Base-by-base conservation (phyloP, 2,113 vertebrate species). In the Oceanites oceanicus region DNA sequence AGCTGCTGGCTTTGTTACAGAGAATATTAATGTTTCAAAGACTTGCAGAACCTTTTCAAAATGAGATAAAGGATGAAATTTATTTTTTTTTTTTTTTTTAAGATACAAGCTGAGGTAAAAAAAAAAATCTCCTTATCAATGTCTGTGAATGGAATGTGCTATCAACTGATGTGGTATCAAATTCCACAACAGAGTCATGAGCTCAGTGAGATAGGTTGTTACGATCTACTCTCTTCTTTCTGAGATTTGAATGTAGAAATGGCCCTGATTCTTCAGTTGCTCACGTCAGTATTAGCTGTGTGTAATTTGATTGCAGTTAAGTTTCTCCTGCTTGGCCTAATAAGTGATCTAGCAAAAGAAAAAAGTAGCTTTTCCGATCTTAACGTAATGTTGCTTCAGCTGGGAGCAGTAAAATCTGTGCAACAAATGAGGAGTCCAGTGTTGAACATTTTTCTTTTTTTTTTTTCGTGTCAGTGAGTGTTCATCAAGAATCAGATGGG, bases 1-100 rank as follows among this genome's bases (percentile, higher is more conserved):
- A 98, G 98, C 98, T 98, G 98, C 95, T 97, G 93, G 96, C 95
- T 96, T 96, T 95, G 94, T 96, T 72, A 70, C 92, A 65, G 56
- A 61, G 78, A 97, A 95, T 98, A 97, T 98, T 97, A 97, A 97
- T 98, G 96, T 97, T 96, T 94, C 87, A 42, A 75, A 92, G 87
- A 79, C 87, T 91, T 85, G 25, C 18, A 53, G 81, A 92, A 93
- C 38, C 72, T 83, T 90, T 85, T 19, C 86, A 93, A 92, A 83
- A 89, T 86, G 38, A 94, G 40, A 84, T 71, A 63, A 78, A 81
- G 65, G 77, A 67, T 76, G 47, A 29, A 55, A 10, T 59, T 53
- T n/a, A n/a, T n/a, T 68, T 36, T 47, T 40, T 65, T 36, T 47
- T 40, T 47, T 80, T 82, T 73, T 66, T 70, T 53, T 13, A 58